phyloP scores from a whole-genome alignment of 2,113 vertebrate species.

The Leucoraja erinaceus region DNA sequence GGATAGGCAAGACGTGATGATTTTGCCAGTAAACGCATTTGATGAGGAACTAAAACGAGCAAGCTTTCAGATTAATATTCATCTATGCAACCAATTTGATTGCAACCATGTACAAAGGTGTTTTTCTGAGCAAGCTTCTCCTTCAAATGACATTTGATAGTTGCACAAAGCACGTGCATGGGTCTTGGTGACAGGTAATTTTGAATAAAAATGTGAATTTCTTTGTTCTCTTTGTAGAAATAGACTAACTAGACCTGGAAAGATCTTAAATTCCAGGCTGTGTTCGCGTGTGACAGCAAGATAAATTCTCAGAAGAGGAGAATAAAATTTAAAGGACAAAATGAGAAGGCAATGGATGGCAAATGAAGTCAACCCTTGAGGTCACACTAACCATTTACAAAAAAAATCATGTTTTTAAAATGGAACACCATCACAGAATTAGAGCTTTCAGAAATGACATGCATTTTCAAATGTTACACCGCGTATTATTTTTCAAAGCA shows the following conservation, averaged over 20 bases:
- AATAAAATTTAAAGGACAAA: neutral
- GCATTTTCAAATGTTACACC: no score
- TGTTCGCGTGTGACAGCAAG: neutral
- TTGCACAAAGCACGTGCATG: neutral
- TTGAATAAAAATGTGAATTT: neutral
- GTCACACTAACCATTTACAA: no score
- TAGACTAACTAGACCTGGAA: neutral
- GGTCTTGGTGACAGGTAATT: neutral
- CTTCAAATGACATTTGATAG: neutral
- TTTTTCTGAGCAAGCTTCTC: neutral
- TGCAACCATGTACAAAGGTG: neutral
- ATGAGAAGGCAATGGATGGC: neutral
- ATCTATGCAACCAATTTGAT: neutral
- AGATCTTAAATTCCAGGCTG: neutral
- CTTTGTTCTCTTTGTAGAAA: neutral
- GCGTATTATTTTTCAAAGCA: no score
- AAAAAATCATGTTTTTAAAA: no score
- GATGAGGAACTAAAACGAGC: neutral
- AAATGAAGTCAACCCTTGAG: no score
- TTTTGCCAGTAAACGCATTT: neutral
- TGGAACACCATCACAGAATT: no score
- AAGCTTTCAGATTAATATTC: neutral
- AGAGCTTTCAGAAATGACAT: no score
- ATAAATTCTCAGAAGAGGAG: neutral
- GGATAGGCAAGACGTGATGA: neutral